A percentile compares a stretch with the other conserved stretches of the same genome.
These are phyloP conservation scores for Diorhabda elongata DNA, from an alignment of 1,140 invertebrate genomes.

Conservation along the genomic window DNA sequence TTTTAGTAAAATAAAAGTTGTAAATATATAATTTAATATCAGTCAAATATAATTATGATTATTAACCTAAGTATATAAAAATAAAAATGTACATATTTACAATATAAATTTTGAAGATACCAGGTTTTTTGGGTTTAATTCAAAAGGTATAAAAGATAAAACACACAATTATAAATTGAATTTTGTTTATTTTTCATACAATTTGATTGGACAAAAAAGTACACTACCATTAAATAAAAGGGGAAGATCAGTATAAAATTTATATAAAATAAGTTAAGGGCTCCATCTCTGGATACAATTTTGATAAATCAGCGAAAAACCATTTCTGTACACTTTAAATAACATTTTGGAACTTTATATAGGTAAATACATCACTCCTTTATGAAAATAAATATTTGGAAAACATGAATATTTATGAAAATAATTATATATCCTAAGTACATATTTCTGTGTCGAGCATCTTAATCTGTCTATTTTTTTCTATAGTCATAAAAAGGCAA, in stretches of 20 bases:
- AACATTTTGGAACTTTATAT: background rate
- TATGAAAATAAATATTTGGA: background rate
- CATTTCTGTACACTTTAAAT: background rate
- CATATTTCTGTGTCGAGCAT: no score
- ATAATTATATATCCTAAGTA: no score
- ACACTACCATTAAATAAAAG: slow-evolving; percentile 15
- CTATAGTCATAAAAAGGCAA: no score
- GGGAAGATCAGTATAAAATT: slow-evolving; percentile 18
- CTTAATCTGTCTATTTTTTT: no score
- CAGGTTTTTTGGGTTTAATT: no score
- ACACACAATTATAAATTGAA: slow-evolving; percentile 5
- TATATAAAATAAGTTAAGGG: slow-evolving; percentile 17
- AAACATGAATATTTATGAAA: no score
- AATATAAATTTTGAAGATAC: no score
- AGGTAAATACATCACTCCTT: background rate
- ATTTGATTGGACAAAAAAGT: slow-evolving; percentile 20
- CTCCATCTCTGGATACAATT: background rate
- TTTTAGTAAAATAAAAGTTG: no score
- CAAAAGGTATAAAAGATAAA: background rate
- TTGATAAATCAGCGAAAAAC: background rate
- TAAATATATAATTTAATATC: no score
- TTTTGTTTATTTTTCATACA: slow-evolving; percentile 15
- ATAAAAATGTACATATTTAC: no score
- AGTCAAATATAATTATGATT: no score
- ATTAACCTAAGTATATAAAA: no score